Percentiles rank a stretch among this genome's conserved stretches.
phyloP scores from a whole-genome alignment of 2,113 vertebrate species.

The Pongo pygmaeus region DNA sequence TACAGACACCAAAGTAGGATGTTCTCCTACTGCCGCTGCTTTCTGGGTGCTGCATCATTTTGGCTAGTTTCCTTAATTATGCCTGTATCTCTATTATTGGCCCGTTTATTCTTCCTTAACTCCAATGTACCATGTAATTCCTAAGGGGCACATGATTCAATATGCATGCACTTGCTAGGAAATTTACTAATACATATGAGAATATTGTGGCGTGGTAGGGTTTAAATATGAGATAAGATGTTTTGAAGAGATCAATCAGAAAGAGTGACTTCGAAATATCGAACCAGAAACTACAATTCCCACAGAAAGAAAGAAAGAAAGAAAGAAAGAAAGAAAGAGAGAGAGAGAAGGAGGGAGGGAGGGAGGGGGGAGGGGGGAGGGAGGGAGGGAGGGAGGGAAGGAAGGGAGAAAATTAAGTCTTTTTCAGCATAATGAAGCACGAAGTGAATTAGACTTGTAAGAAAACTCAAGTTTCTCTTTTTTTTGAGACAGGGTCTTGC shows the following conservation, averaged over 20 bases:
- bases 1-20: rapidly evolving
- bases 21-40: rapidly evolving
- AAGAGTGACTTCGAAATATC: neutral
- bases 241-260: neutral
- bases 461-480: neutral
- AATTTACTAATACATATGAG: neutral
- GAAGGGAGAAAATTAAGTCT: neutral
- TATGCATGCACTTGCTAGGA: neutral
- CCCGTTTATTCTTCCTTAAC: neutral
- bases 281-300: neutral
- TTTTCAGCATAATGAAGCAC: neutral
- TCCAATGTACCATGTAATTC: neutral
- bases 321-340: too few relatives aligned
- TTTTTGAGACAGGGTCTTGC: too few relatives aligned
- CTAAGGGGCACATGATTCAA: neutral
- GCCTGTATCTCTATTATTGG: neutral
- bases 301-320: neutral
- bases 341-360: rapidly evolving
- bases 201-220: neutral
- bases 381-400: rapidly evolving
- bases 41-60: neutral
- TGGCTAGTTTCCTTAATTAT: neutral
- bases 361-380: rapidly evolving
- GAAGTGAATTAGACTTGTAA: neutral
- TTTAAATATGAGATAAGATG: neutral